Evolutionary conservation across 64 coral and sea anemone species (phyloP), one percentile per base, ranked within the genome.

Genomic region (Stichodactyla mertensii): DNA sequence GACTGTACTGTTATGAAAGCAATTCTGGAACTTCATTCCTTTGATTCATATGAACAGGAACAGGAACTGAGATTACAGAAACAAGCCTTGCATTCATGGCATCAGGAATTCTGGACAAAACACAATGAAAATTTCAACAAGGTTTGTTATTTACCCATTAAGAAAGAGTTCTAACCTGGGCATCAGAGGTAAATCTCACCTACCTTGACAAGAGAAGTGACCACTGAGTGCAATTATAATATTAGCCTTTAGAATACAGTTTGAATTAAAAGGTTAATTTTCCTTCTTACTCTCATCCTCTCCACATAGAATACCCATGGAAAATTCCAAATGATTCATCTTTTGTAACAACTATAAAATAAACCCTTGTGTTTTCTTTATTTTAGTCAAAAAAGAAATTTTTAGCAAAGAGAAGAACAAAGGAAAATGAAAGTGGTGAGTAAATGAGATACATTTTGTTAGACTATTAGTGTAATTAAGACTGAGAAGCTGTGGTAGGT

Each of bases 91-190:
- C 81, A 94, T 59, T 81, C 58, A 19, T 98, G 95, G 95, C 92
- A 98, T 84, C 92, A 94, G 36, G 60, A 77, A 26, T 98, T 98
- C 85, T 98, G 95, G 95, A 52, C 88, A 57, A 86, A 90, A 24
- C 95, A 98, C 55, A 98, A 98, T 86, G 79, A 94, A 59, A 84
- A 88, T 64, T 98, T 98, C 51, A 92, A 84, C 62, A 77, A 98
- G 89, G 95, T 98, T 86, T 77, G 26, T 15, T 54, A 10, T 16
- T n/a, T 13, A 5, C 59, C 5, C 59, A 18, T 61, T 57, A 14
- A 57, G 12, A 57, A 14, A 11, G 56, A 9, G 9, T 57, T 57
- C 9, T 14, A 9, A 57, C 4, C 57, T 59, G 57, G 10, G 57
- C 57, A 59, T 59, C 36, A 45, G 36, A 45, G 36, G 36, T 45